Base-by-base conservation (phyloP, 1,140 invertebrate genomes). In the Rhizoglyphus robini region DNA sequence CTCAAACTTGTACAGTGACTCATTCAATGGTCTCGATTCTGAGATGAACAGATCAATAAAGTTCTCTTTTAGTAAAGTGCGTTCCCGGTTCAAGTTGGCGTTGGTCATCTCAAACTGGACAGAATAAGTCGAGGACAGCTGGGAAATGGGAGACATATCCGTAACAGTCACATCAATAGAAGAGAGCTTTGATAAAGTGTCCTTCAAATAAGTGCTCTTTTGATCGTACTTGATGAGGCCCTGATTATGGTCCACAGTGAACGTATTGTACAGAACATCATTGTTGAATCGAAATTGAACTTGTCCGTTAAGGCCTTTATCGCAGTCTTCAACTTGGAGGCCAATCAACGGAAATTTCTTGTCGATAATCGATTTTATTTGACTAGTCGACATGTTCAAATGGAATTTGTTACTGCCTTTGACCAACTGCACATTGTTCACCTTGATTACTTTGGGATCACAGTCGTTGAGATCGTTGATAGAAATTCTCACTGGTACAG, bases 391-490 rank as follows among this genome's bases (percentile, higher is more conserved):
- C n/a, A 60, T 30, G 30, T 38, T 63, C 32, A 61, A 11, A 2
- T 54, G 20, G 49, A 46, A 46, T 46, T 46, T 46, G 41, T 51
- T 32, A 31, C 58, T 47, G 8, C 25, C 13, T 46, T 49, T 63
- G 8, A 49, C 18, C 61, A 47, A 2, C 3, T 61, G 60, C 3
- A 23, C 3, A 23, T 27, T 60, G 32, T 13, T 2, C 2, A 29
- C 27, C 11, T 13, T 34, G 1, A 60, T 60, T 4, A 15, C 15
- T 25, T 27, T 25, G 51, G 91, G 91, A 15, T 83, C 80, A 73
- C 92, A 92, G 74, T 95, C 91, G 75, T 95, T 95, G 69, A 86
- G 82, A 75, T 95, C 90, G 18, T 75, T 76, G 36, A 95, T 86
- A 0, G 85, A 90, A 4, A 94, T 76, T 75, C 88, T 88, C 0